Conservation (phyloP, 2,113 vertebrate species). For the Parotia lawesii region DNA sequence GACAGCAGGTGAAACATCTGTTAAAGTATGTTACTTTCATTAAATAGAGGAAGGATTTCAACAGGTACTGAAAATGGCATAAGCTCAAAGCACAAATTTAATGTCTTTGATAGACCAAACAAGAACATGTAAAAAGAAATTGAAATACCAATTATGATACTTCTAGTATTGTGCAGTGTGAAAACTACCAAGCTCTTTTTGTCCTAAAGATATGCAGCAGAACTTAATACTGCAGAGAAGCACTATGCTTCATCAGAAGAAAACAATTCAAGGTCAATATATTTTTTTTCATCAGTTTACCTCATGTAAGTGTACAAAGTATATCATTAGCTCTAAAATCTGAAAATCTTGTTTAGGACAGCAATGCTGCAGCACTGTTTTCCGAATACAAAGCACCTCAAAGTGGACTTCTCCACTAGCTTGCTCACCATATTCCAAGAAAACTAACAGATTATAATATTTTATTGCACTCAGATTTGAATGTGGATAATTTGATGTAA, state of each 20-base stretch:
- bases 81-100: neutral
- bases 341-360: neutral
- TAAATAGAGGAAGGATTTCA: neutral
- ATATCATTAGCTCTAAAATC: neutral
- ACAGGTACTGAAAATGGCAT: neutral
- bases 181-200: neutral
- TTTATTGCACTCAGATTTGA: neutral
- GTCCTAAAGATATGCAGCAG: neutral
- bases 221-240: neutral
- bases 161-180: neutral
- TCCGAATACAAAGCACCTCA: neutral
- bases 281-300: neutral
- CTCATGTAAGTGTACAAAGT: neutral
- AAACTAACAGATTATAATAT: neutral
- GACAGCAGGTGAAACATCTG: neutral
- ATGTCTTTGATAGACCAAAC: neutral
- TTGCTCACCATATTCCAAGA: neutral
- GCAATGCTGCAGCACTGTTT: neutral
- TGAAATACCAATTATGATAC: neutral
- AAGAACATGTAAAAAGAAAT: neutral
- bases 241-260: neutral
- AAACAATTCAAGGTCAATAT: neutral
- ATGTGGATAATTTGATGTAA: neutral
- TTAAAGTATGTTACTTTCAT: neutral
- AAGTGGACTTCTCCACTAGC: neutral